phyloP scores from a whole-genome alignment of 2,113 vertebrate genomes.

The Trochalopteron elliotii region DNA sequence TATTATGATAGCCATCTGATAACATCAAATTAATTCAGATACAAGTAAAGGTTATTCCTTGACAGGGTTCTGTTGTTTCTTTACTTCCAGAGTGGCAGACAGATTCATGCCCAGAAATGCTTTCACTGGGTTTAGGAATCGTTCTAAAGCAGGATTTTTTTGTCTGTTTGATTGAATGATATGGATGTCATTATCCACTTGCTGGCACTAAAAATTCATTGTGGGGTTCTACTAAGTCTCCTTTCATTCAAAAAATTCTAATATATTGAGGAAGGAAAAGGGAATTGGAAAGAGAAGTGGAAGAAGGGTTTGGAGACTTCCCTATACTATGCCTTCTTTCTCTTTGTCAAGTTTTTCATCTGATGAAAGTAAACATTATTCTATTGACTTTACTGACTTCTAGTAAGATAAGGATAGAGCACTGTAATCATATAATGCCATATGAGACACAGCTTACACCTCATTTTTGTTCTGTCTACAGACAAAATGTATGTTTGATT shows the following conservation, averaged over 20 bases:
- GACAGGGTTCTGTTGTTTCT: not conserved
- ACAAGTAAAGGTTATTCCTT: not conserved
- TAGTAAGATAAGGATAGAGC: not conserved
- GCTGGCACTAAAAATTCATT: not conserved
- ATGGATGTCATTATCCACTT: not conserved
- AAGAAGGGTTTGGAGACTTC: not conserved
- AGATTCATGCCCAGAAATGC: not conserved
- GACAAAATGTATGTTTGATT: not conserved
- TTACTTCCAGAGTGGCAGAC: not conserved
- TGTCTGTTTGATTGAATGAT: not conserved
- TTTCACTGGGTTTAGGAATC: not conserved
- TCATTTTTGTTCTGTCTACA: not conserved
- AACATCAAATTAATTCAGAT: not conserved
- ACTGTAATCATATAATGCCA: not conserved
- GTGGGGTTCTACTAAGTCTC: not conserved
- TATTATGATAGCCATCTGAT: not conserved
- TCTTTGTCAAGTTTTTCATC: not conserved
- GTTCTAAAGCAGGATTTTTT: not conserved
- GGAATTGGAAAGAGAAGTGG: not conserved
- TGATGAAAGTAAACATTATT: not conserved
- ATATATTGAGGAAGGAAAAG: not conserved
- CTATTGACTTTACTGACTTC: not conserved
- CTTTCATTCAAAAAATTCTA: not conserved
- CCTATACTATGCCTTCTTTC: not conserved
- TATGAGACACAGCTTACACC: not conserved